Base-by-base conservation (phyloP, 2,797 vertebrate species). In the Enteromius unitaeniatus region DNA sequence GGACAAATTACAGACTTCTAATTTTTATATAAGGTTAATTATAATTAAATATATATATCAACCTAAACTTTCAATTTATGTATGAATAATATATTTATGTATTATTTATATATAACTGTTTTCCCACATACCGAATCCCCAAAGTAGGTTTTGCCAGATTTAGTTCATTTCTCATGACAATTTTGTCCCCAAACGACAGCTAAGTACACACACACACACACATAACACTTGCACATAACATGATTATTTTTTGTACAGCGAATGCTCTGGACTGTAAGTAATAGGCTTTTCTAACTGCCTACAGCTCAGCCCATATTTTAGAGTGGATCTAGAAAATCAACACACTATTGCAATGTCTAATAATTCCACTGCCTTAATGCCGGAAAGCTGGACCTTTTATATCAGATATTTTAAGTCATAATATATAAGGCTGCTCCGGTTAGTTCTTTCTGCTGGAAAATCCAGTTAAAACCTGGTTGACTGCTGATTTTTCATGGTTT, bases 201-300 rank as follows among this genome's bases (percentile, higher is more conserved):
- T 70, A 69, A 42, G 62, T 68, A 68, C 47, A 60, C n/a, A 51
- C 26, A 4, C 28, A 81, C 49, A 53, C 17, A 81, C 51, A 55
- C 17, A 79, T 19, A 51, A 77, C 68, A 82, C 80, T 31, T 14
- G 49, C 81, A 77, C 31, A 19, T 68, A 67, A 53, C 26, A 67
- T 75, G 60, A 77, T 83, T 58, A 55, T 42, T 6, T 55, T 76
- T 68, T 51, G 42, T 26, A 47, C 49, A 42, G 73, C 11, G 17
- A 40, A 83, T 45, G 49, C 73, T 83, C 64, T 83, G 81, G 31
- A 58, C 81, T 83, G 62, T 77, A 77, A 76, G 49, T 83, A 77
- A 83, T 51, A 69, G 73, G 81, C 58, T 83, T 77, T 76, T 83
- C 81, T 83, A 40, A 40, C 23, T 42, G 73, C 51, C 47, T 83